Evolutionary conservation across 2,888 invertebrate genomes (phyloP).

Genomic region (Gymnocheta viridis): DNA sequence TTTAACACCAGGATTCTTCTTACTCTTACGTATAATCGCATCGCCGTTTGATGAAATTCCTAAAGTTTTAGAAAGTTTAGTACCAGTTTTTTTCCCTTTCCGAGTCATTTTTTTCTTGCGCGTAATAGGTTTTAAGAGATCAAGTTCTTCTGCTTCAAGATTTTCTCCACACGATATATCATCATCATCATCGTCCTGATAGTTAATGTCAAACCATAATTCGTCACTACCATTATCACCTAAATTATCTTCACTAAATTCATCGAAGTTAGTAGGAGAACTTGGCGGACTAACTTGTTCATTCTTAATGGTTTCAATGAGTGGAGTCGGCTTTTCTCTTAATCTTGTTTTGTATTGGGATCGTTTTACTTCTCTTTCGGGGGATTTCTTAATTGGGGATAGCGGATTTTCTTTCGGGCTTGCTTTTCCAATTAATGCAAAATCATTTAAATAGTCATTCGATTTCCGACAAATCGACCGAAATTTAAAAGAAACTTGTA

Average conservation of each 20-base stretch:
- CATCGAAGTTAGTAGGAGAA: constrained; percentile 10
- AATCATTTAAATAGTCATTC: constrained; percentile 78
- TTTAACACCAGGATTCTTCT: constrained; percentile 26
- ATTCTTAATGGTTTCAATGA: background rate
- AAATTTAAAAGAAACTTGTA: constrained; percentile 79
- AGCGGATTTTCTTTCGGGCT: constrained; percentile 10
- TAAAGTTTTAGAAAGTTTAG: constrained; percentile 69
- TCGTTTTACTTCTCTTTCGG: background rate
- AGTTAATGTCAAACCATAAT: constrained; percentile 39
- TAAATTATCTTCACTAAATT: background rate
- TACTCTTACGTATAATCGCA: constrained; percentile 61
- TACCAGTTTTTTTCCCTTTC: background rate
- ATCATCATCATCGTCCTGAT: constrained; percentile 28
- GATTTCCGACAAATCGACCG: constrained; percentile 80
- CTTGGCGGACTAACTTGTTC: constrained; percentile 10
- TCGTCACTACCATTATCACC: constrained; percentile 15
- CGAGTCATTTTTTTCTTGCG: background rate
- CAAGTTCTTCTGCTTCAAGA: constrained; percentile 10
- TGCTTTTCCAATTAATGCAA: constrained; percentile 59
- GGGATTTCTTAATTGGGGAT: constrained; percentile 5
- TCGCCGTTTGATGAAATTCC: constrained; percentile 73
- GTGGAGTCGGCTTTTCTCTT: constrained; percentile 41
- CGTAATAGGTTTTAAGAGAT: background rate
- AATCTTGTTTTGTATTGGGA: constrained; percentile 36
- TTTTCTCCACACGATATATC: constrained; percentile 18